These are phyloP conservation scores for Amphilophus citrinellus DNA, from an alignment of 2,113 vertebrate genomes.

Conservation along the genomic window DNA sequence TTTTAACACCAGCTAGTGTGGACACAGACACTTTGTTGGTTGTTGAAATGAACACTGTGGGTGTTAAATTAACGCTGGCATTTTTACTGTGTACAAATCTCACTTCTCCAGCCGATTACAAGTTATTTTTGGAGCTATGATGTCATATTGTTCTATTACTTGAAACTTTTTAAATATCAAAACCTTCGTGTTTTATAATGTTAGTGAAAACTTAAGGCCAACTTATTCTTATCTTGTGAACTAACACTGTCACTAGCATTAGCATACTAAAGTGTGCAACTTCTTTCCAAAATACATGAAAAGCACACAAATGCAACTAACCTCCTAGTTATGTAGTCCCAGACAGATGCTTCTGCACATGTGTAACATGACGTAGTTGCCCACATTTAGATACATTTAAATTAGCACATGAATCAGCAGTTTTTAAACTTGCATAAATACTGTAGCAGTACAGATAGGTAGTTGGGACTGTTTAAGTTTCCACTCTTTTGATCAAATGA, in stretches of 20 bases:
- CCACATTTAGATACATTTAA: background rate
- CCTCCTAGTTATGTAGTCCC: background rate
- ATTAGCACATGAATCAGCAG: background rate
- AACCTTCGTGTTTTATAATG: background rate
- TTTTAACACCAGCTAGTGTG: too few relatives aligned
- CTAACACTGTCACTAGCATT: background rate
- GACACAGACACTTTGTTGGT: too few relatives aligned
- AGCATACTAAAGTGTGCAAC: background rate
- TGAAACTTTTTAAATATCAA: background rate
- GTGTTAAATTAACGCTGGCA: too few relatives aligned
- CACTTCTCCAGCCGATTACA: background rate
- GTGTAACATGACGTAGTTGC: background rate
- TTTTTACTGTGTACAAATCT: background rate
- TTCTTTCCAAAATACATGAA: background rate
- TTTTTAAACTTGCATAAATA: background rate
- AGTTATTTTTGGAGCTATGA: background rate
- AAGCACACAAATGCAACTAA: background rate
- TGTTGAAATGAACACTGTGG: too few relatives aligned
- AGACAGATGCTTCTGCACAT: background rate
- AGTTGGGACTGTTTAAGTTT: rapidly evolving
- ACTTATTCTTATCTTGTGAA: background rate
- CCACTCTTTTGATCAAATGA: background rate
- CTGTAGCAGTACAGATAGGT: background rate
- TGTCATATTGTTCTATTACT: background rate
- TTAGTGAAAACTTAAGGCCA: background rate